A percentile compares a stretch with the other conserved stretches of the same genome.
phyloP scores from a whole-genome alignment of 2,113 vertebrate genomes.

The Calypte anna region DNA sequence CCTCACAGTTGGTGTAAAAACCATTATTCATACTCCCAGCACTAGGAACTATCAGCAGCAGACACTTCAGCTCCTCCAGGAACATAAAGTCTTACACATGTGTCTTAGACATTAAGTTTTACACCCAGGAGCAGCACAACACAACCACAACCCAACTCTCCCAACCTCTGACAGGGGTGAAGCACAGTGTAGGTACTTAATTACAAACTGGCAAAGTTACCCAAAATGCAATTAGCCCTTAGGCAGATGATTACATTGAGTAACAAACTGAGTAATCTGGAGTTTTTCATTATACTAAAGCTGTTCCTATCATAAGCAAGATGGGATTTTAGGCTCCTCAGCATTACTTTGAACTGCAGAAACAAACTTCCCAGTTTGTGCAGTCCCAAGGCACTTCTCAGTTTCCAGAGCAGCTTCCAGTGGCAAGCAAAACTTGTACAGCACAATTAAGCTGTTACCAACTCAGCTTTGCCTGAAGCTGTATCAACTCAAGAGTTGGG shows the following conservation, averaged over 20 bases:
- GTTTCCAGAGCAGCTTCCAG: neutral
- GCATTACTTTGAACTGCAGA: neutral
- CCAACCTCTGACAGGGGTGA: too few species aligned
- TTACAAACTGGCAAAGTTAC: neutral
- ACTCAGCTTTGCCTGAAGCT: neutral
- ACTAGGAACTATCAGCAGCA: neutral
- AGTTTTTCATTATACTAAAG: neutral
- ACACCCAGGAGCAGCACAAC: too few species aligned
- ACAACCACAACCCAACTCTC: too few species aligned
- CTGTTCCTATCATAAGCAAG: neutral
- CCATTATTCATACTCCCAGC: neutral
- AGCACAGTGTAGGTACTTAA: too few species aligned
- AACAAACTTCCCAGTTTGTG: neutral
- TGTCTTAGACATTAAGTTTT: too few species aligned
- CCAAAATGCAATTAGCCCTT: neutral
- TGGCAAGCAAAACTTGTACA: neutral
- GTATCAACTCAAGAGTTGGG: neutral
- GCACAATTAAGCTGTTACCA: neutral
- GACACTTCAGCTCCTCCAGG: neutral
- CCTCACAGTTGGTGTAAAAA: neutral
- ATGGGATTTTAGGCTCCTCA: neutral
- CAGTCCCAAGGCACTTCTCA: neutral
- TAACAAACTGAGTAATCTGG: neutral
- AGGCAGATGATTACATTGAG: neutral
- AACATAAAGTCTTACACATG: neutral